phyloP scores from a whole-genome alignment of 2,113 vertebrate species.

The Mustela lutreola region DNA sequence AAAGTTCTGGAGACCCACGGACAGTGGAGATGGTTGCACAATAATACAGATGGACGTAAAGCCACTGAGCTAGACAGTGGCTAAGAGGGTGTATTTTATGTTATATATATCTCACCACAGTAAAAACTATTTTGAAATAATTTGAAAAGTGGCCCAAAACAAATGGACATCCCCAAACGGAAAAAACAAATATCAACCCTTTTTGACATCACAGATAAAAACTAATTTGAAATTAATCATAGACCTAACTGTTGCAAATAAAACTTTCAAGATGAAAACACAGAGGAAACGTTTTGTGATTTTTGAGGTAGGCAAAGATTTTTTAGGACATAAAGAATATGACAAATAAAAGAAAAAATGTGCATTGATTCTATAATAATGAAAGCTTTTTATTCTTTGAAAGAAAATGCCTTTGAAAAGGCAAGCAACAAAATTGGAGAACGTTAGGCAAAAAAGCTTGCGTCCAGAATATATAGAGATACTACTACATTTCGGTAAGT shows the following conservation, averaged over 20 bases:
- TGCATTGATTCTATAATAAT: neutral
- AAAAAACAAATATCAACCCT: neutral
- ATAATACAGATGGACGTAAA: neutral
- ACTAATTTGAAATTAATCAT: neutral
- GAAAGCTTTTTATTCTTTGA: neutral
- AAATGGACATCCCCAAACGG: neutral
- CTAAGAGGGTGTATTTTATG: neutral
- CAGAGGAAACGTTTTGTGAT: neutral
- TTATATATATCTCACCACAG: neutral
- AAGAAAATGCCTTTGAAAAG: neutral
- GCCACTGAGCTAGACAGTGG: neutral
- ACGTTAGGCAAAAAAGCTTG: neutral
- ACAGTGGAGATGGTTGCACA: neutral
- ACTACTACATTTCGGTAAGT: neutral
- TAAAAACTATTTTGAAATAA: neutral
- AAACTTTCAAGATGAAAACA: neutral
- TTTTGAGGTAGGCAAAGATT: neutral
- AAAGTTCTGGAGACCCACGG: neutral
- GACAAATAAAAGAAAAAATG: neutral
- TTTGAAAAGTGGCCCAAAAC: neutral
- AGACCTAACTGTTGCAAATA: neutral
- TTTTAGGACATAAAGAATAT: neutral
- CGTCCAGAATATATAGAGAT: neutral
- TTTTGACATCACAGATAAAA: conserved; percentile 11
- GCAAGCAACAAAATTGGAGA: neutral